Evolutionary conservation across 2,888 invertebrate genomes (phyloP), one percentile per base, ranked within the genome.

Genomic region (Conchocele bisecta): DNA sequence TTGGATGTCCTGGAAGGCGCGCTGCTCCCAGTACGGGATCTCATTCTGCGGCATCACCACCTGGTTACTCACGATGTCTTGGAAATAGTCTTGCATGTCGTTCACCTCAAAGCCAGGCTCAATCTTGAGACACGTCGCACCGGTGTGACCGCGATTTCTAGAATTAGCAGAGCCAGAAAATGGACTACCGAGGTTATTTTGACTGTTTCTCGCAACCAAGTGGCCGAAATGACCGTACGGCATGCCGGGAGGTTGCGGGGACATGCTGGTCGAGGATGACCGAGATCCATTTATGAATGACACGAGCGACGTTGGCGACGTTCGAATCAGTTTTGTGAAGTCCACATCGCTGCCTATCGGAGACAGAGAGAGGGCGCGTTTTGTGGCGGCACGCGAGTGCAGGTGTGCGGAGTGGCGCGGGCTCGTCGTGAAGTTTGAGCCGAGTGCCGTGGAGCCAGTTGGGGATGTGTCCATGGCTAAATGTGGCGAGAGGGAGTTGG

Each of bases 271-370:
- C 15, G 88, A 83, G 4, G 89, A 85, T 41, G 88, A 85, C 42
- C 83, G 72, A 0, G 87, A 86, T 20, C 86, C 83, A 61, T 83
- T 86, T 46, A 86, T 83, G 61, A 83, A 82, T 6, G 83, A 85
- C 7, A 86, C 83, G 58, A 92, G 85, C 17, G 91, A 91, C 2
- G 91, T 92, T 20, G 92, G 91, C 1, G 92, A 92, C 44, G 88
- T 87, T 29, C 92, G 83, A 57, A 92, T 92, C 42, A 92, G 83
- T 33, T 87, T 85, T 61, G 89, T 89, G 54, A 92, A 82, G 74
- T 92, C 92, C 31, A 91, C 66, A 48, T 88, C 88, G 33, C 87
- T 86, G 20, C 88, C 83, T 11, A 88, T 82, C 0, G 90, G 90
- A 3, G 90, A 91, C 58, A 88, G 83, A 0, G 91, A 90, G 20